These are phyloP conservation scores for Barypeithes pellucidus DNA, from an alignment of 2,888 invertebrate genomes.

Conservation along the genomic window DNA sequence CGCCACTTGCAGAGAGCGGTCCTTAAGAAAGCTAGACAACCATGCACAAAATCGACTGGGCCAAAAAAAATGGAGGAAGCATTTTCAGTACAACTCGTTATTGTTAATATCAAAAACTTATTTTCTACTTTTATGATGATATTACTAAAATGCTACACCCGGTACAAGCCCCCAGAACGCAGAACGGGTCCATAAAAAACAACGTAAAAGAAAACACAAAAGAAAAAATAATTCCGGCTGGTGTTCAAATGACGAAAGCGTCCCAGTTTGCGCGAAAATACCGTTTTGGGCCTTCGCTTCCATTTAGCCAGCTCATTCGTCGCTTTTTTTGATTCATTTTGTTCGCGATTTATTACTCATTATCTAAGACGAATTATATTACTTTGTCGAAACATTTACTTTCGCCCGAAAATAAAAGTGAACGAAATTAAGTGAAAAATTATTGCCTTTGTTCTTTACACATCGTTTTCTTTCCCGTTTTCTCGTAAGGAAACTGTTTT, in stretches of 20 bases:
- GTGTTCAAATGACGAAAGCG: conserved; percentile 46
- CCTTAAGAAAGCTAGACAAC: too few species aligned
- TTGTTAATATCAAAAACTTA: too few species aligned
- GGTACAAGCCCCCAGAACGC: conserved; percentile 39
- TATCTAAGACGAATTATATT: conserved; percentile 60
- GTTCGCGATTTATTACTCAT: conserved; percentile 62
- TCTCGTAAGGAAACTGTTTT: background rate
- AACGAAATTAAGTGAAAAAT: conserved; percentile 29
- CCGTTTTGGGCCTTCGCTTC: conserved; percentile 48
- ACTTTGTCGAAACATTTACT: conserved; percentile 62
- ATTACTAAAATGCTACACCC: conserved; percentile 8
- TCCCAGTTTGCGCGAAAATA: conserved; percentile 41
- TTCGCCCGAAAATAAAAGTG: conserved; percentile 41
- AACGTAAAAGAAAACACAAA: conserved; percentile 42
- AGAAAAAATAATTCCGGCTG: conserved; percentile 41
- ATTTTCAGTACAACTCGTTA: too few species aligned
- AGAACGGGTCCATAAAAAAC: conserved; percentile 42
- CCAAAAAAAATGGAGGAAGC: too few species aligned
- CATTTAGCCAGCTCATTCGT: conserved; percentile 39
- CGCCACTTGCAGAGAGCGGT: too few species aligned
- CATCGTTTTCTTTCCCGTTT: conserved; percentile 20
- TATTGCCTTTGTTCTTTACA: conserved; percentile 18
- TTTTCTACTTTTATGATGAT: background rate
- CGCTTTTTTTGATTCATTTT: conserved; percentile 61
- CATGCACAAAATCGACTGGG: too few species aligned